Percentiles rank a stretch among this genome's conserved stretches.
Evolutionary conservation across 2,888 invertebrate species (phyloP).

Genomic region (Aporophyla nigra): DNA sequence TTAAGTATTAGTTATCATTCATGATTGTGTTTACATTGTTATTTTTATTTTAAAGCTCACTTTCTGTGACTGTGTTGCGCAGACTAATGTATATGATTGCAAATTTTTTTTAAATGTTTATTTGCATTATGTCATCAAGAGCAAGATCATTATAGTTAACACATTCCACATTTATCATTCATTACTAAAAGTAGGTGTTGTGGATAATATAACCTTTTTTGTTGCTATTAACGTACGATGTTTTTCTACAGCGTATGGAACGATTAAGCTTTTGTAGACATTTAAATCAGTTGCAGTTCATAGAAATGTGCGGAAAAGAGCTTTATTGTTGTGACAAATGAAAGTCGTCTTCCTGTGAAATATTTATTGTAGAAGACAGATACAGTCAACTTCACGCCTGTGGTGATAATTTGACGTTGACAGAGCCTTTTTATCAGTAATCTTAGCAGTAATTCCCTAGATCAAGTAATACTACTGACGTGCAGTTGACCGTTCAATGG

Average conservation of each 20-base stretch:
- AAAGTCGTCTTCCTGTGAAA: conserved; percentile 80
- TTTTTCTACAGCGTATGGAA: conserved; percentile 28
- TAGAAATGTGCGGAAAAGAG: conserved; percentile 33
- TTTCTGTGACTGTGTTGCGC: conserved; percentile 24
- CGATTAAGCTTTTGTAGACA: neutral
- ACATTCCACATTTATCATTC: conserved; percentile 48
- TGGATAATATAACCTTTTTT: conserved; percentile 3
- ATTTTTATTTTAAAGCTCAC: conserved; percentile 17
- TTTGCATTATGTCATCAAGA: conserved; percentile 18
- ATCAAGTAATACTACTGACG: conserved; percentile 6
- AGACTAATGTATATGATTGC: conserved; percentile 22
- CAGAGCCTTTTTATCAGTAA: neutral
- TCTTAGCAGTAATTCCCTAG: neutral
- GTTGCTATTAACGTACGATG: conserved; percentile 21
- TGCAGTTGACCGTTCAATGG: conserved; percentile 42
- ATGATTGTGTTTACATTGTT: neutral
- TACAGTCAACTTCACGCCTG: conserved; percentile 33
- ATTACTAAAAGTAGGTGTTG: conserved; percentile 30
- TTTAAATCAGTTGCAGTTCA: conserved; percentile 26
- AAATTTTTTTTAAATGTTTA: conserved; percentile 21
- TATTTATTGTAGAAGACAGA: conserved; percentile 67
- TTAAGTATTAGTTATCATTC: conserved; percentile 32
- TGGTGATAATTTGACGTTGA: conserved; percentile 3
- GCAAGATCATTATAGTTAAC: conserved; percentile 33
- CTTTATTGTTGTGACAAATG: conserved; percentile 51